A percentile compares a stretch with the other conserved stretches of the same genome.
These are phyloP conservation scores for Rousettus leschenaultii DNA, from an alignment of 2,113 vertebrate genomes.

Conservation along the genomic window DNA sequence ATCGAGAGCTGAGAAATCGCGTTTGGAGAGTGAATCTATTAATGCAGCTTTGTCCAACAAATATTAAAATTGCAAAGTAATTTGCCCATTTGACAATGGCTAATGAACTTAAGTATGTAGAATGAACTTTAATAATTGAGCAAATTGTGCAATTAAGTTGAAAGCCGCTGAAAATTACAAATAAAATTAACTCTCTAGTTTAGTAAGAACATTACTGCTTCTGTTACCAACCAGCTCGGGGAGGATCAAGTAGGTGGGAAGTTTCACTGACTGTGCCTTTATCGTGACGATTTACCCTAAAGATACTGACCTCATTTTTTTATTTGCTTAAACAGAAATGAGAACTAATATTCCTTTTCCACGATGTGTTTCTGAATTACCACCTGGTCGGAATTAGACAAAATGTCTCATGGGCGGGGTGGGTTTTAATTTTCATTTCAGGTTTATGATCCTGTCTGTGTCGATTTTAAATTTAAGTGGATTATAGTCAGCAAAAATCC, in stretches of 20 bases:
- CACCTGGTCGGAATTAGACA: slow-evolving; percentile 62
- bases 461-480: slow-evolving; percentile 93
- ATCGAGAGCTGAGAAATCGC: background rate
- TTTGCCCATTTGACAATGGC: slow-evolving; percentile 64
- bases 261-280: background rate
- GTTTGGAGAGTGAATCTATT: background rate
- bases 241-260: slow-evolving; percentile 25
- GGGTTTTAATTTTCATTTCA: slow-evolving; percentile 82
- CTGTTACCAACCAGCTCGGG: slow-evolving; percentile 34
- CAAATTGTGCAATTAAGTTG: slow-evolving; percentile 67
- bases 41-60: slow-evolving; percentile 45
- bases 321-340: slow-evolving; percentile 31
- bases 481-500: slow-evolving; percentile 88
- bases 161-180: slow-evolving; percentile 59
- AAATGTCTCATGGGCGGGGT: slow-evolving; percentile 65
- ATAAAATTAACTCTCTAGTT: slow-evolving; percentile 58
- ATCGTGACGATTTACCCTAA: slow-evolving; percentile 51
- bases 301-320: slow-evolving; percentile 23
- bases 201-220: slow-evolving; percentile 42
- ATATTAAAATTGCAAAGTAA: slow-evolving; percentile 69
- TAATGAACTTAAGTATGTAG: slow-evolving; percentile 71
- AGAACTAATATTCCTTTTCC: slow-evolving; percentile 34
- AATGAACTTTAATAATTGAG: slow-evolving; percentile 65
- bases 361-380: slow-evolving; percentile 2
- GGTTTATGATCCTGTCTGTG: slow-evolving; percentile 81